Base-by-base conservation (phyloP, 2,113 vertebrate genomes). In the Brachypodius melanocephalos region DNA sequence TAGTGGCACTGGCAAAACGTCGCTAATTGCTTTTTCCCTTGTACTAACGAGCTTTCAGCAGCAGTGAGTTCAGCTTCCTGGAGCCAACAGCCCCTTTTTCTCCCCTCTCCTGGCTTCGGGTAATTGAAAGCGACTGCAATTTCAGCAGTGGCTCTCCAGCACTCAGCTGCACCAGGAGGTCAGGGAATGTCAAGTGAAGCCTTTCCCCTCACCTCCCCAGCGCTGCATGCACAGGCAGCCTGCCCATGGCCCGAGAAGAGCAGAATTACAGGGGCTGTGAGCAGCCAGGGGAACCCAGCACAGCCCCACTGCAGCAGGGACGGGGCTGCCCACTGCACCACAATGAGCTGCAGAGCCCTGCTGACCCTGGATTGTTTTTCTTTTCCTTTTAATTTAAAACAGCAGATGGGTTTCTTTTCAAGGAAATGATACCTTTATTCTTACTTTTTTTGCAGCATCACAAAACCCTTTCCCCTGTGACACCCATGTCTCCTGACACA, bases 41-140 rank as follows among this genome's bases (percentile, higher is more conserved):
- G 88, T 93, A 97, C 97, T 98, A 98, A 98, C 88, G 95, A 98
- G 98, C 97, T 97, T 98, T 97, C 98, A 87, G 89, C 96, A 95
- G 93, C 95, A 90, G 92, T 87, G 82, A 93, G 96, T 98, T 96
- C 97, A 96, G 97, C 95, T 96, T 97, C 97, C 96, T 91, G 92
- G 85, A 97, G 96, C 97, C 97, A 97, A 93, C 91, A 97, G 96
- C 84, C 89, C 91, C 96, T 97, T 96, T 97, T 96, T 57, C 95
- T 95, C 95, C 95, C 96, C 97, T 97, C 96, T 97, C 93, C 67
- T 94, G 73, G 86, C 92, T 95, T 95, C 38, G 45, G 96, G 96
- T 98, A 97, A 98, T 98, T 97, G 97, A 96, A 98, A 98, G 97
- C 76, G 97, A 97, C 98, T 98, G 97, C 96, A 97, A 97, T 96